Evolutionary conservation across 2,113 vertebrate species (phyloP), one percentile per base, ranked within the genome.

Genomic region (Amia ocellicauda): DNA sequence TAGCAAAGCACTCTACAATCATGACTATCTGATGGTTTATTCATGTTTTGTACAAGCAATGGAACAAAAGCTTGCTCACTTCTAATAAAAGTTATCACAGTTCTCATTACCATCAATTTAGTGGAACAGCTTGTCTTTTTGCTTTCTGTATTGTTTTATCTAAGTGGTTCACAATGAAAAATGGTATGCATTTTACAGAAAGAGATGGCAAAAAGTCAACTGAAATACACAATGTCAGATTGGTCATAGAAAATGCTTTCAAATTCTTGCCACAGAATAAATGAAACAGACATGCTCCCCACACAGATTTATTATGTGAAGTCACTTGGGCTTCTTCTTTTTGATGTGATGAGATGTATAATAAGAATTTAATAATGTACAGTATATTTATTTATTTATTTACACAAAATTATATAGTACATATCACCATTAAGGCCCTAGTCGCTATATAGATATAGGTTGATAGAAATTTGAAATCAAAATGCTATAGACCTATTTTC

Each of bases 51-150:
- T 58, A 52, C 31, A 45, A 40, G 67, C 47, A 22, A 20, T n/a
- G 27, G 36, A 62, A 60, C 50, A 64, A 45, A 63, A 57, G 49
- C 20, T 52, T 58, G 27, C 43, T 65, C 54, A 47, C 40, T 65
- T 58, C 63, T 58, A 57, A 58, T 57, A 50, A 51, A 47, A 45
- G 56, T 59, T 52, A 69, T 69, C 56, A 49, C 50, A 45, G 27
- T 19, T 60, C 62, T 69, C 68, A 69, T 64, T 69, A 64, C 62
- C 27, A 41, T 60, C 62, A 54, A 53, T 45, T 64, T 64, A 53
- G 40, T 45, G 40, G 55, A 64, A 59, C 45, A 64, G 45, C 68
- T 64, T 69, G 55, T 72, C 60, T 49, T 68, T 42, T 17, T 16
- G 7, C 31, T n/a, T 41, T 24, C 52, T 47, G 47, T 22, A 55